A percentile compares a stretch with the other conserved stretches of the same genome.
These are phyloP conservation scores for Ennomos quercinarius DNA, from an alignment of 2,888 invertebrate genomes.

Conservation along the genomic window DNA sequence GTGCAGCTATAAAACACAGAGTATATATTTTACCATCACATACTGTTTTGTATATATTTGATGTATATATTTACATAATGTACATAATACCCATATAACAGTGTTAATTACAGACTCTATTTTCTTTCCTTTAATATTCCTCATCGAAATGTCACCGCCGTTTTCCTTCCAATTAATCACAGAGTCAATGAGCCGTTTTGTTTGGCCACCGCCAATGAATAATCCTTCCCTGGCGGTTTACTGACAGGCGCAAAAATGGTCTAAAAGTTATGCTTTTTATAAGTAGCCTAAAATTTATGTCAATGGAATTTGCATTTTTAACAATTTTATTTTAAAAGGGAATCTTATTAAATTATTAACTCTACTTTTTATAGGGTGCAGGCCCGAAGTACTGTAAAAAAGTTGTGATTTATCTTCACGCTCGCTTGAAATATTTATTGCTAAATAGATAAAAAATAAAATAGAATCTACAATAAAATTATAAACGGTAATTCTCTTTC, in stretches of 20 bases:
- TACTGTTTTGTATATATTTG: conserved; percentile 1
- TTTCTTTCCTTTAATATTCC: conserved; percentile 61
- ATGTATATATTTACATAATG: conserved; percentile 18
- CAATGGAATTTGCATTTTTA: conserved; percentile 40
- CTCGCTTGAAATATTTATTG: not conserved
- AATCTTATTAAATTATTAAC: conserved; percentile 17
- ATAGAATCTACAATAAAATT: no score
- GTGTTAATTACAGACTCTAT: conserved; percentile 43
- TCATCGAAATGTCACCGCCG: conserved; percentile 75
- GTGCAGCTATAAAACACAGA: conserved; percentile 33
- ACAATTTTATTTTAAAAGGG: conserved; percentile 31
- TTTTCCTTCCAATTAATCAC: conserved; percentile 80
- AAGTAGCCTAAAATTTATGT: conserved; percentile 45
- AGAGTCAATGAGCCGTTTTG: conserved; percentile 83
- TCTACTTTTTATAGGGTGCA: conserved; percentile 14
- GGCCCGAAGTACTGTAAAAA: conserved; percentile 1
- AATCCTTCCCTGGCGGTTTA: conserved; percentile 75
- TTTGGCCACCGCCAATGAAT: conserved; percentile 79
- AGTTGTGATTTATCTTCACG: not conserved
- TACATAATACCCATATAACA: conserved; percentile 15
- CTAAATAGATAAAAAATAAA: no score
- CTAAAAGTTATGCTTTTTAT: conserved; percentile 52
- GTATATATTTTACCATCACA: not conserved
- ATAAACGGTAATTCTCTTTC: no score
- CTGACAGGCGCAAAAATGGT: conserved; percentile 56